Percentiles rank a stretch among this genome's conserved stretches.
phyloP scores from a whole-genome alignment of 2,797 vertebrate species.

The Tolypeutes matacus region DNA sequence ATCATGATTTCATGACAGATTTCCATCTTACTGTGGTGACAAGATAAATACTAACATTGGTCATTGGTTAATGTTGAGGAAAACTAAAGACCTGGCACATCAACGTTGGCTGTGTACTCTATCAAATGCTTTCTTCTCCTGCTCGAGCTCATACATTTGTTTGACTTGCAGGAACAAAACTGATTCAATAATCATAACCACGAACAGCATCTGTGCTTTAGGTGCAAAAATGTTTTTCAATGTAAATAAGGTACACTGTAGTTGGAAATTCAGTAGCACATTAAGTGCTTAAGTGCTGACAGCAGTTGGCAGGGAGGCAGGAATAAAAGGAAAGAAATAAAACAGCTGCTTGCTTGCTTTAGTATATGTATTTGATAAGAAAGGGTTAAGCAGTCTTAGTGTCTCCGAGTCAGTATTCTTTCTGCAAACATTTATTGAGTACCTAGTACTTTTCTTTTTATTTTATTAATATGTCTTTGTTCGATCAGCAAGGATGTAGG shows the following conservation, averaged over 20 bases:
- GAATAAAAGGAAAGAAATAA: constrained; percentile 55
- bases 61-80: neutral
- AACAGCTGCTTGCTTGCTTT: constrained; percentile 5
- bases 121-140: neutral
- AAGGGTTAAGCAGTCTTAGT: constrained; percentile 12
- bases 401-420: constrained; percentile 20
- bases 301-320: neutral
- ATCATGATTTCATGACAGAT: neutral
- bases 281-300: neutral
- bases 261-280: constrained; percentile 21
- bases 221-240: neutral
- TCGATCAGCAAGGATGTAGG: constrained; percentile 1
- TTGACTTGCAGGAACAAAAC: constrained; percentile 26
- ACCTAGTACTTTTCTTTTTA: constrained; percentile 32
- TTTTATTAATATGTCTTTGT: constrained; percentile 13
- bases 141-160: neutral
- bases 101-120: neutral
- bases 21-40: neutral
- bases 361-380: constrained; percentile 1
- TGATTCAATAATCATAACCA: constrained; percentile 9
- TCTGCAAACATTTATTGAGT: neutral
- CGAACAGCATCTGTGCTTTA: neutral
- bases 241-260: neutral
- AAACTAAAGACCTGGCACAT: neutral
- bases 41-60: neutral